Evolutionary conservation across 2,888 invertebrate species (phyloP).

Genomic region (Prosopocoilus inquinatus): DNA sequence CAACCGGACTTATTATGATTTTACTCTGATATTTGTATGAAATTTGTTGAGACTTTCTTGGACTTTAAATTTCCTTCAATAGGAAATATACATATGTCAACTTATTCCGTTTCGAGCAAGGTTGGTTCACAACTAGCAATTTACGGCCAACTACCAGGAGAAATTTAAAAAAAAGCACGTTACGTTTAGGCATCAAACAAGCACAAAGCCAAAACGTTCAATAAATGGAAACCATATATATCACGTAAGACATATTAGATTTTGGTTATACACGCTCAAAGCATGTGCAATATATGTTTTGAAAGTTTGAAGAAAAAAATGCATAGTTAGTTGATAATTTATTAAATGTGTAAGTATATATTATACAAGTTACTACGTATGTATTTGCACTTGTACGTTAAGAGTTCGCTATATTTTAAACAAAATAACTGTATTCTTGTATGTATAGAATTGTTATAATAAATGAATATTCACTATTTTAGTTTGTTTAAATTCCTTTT

Average conservation of each 20-base stretch:
- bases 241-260: constrained; percentile 1
- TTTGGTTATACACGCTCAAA: not conserved
- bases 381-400: constrained; percentile 10
- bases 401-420: constrained; percentile 16
- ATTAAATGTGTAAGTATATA: not conserved
- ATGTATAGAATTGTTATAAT: constrained; percentile 19
- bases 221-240: constrained; percentile 2
- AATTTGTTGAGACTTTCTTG: too few relatives aligned
- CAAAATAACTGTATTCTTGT: constrained; percentile 14
- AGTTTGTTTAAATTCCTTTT: not conserved
- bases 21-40: too few relatives aligned
- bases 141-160: too few relatives aligned
- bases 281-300: constrained; percentile 4
- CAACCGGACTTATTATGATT: too few relatives aligned
- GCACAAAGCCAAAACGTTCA: not conserved
- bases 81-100: too few relatives aligned
- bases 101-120: too few relatives aligned
- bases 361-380: constrained; percentile 3
- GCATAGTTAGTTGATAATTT: constrained; percentile 1
- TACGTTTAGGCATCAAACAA: too few relatives aligned
- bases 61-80: too few relatives aligned
- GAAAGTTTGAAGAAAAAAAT: not conserved
- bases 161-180: too few relatives aligned
- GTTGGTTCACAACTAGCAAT: too few relatives aligned
- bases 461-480: constrained; percentile 13